phyloP scores from a whole-genome alignment of 2,888 invertebrate genomes.

The Megaustenia siamemsis region DNA sequence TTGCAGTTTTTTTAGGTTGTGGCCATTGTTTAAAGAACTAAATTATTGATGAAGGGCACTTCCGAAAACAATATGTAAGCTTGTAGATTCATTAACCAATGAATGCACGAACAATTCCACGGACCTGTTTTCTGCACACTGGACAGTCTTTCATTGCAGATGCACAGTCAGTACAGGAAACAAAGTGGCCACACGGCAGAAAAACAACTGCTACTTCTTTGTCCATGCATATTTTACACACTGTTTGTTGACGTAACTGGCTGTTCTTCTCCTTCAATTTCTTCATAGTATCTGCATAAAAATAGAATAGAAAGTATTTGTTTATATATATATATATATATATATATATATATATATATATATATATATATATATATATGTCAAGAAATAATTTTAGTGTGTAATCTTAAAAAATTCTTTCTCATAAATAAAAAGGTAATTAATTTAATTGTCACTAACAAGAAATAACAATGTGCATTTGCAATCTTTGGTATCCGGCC shows the following conservation, averaged over 20 bases:
- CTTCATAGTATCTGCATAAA: constrained; percentile 1
- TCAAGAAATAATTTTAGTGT: too few relatives aligned
- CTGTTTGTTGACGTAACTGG: constrained; percentile 41
- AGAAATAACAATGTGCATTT: too few relatives aligned
- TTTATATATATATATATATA: too few relatives aligned
- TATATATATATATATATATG: too few relatives aligned
- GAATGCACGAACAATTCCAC: constrained; percentile 44
- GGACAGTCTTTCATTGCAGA: constrained; percentile 41
- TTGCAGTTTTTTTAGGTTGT: too few relatives aligned
- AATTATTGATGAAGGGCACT: too few relatives aligned
- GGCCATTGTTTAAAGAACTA: too few relatives aligned
- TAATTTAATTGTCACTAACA: too few relatives aligned
- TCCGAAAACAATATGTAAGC: not conserved
- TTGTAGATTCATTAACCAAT: not conserved
- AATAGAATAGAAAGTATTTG: not conserved
- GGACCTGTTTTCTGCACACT: constrained; percentile 33
- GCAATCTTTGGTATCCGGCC: too few relatives aligned
- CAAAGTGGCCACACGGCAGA: constrained; percentile 50
- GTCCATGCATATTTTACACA: constrained; percentile 52
- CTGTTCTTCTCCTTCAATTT: constrained; percentile 31
- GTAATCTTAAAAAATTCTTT: too few relatives aligned
- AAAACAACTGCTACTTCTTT: constrained; percentile 48
- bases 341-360: too few relatives aligned
- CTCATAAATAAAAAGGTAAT: too few relatives aligned
- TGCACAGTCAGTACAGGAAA: constrained; percentile 45